Evolutionary conservation across 2,797 vertebrate genomes (phyloP).

Genomic region (Manis pentadactyla): DNA sequence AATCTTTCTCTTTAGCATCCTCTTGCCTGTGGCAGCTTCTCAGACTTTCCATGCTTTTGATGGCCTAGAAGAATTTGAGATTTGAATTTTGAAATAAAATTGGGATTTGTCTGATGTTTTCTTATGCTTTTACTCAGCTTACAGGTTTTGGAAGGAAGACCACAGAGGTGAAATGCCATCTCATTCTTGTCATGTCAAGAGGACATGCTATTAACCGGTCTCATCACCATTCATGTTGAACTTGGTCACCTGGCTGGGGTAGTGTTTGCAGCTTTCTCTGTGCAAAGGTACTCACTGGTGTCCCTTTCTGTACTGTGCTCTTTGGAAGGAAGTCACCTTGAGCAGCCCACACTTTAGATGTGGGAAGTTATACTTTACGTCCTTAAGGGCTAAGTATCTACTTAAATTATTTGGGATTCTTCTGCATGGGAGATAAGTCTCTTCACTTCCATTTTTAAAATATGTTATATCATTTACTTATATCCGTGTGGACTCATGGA

Average conservation of each 20-base stretch:
- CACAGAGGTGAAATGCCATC: not conserved
- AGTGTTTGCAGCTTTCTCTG: not conserved
- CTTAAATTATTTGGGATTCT: not conserved
- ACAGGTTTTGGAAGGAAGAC: not conserved
- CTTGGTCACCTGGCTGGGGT: not conserved
- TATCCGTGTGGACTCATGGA: not conserved
- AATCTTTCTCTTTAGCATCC: not conserved
- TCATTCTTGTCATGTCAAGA: too few species aligned
- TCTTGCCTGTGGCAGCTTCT: not conserved
- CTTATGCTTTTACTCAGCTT: not conserved
- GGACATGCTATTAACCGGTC: too few species aligned
- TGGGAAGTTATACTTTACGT: not conserved
- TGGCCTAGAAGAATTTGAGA: not conserved
- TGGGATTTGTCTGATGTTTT: not conserved
- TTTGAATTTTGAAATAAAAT: not conserved
- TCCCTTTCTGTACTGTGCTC: not conserved
- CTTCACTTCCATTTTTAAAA: not conserved
- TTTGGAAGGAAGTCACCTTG: not conserved
- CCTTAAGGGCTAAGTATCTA: not conserved
- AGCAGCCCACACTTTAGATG: not conserved
- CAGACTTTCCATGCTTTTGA: not conserved
- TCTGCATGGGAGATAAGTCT: not conserved
- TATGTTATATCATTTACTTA: not conserved
- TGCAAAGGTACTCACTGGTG: not conserved
- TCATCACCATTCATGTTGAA: not conserved